These are phyloP conservation scores for Orthosia gothica DNA, from an alignment of 2,888 invertebrate species.

Conservation along the genomic window DNA sequence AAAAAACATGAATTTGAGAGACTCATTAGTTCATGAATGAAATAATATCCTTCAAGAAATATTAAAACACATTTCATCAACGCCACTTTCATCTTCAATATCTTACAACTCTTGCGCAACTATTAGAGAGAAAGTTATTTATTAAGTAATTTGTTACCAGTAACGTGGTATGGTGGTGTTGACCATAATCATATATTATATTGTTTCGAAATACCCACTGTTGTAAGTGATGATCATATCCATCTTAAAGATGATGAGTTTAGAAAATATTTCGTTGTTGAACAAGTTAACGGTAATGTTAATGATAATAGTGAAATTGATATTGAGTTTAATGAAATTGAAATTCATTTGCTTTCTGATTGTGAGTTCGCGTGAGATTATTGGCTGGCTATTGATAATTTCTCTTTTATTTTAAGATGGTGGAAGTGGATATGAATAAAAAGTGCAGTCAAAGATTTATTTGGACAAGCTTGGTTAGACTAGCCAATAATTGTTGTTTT, in stretches of 20 bases:
- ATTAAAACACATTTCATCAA: slow-evolving; percentile 29
- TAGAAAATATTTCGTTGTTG: slow-evolving; percentile 38
- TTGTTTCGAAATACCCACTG: slow-evolving; percentile 42
- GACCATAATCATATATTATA: slow-evolving; percentile 39
- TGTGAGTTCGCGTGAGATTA: background rate
- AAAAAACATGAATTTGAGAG: background rate
- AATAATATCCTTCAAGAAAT: slow-evolving; percentile 23
- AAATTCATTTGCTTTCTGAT: background rate
- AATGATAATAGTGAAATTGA: slow-evolving; percentile 15
- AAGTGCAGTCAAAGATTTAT: background rate
- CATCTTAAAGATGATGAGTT: slow-evolving; percentile 44
- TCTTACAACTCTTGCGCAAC: slow-evolving; percentile 45
- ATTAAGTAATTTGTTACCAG: slow-evolving; percentile 57
- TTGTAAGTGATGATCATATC: slow-evolving; percentile 28
- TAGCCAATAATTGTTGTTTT: background rate
- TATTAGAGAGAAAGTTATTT: slow-evolving; percentile 57
- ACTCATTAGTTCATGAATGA: background rate
- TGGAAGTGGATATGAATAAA: background rate
- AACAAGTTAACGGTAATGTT: slow-evolving; percentile 16
- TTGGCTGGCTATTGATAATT: slow-evolving; percentile 5
- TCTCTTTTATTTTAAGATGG: slow-evolving; percentile 17
- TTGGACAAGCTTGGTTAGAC: background rate
- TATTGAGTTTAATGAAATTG: slow-evolving; percentile 28
- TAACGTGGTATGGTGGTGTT: slow-evolving; percentile 25
- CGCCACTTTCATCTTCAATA: slow-evolving; percentile 41